Base-by-base conservation (phyloP, 2,888 invertebrate genomes). In the Archaeoteleia sp. region DNA sequence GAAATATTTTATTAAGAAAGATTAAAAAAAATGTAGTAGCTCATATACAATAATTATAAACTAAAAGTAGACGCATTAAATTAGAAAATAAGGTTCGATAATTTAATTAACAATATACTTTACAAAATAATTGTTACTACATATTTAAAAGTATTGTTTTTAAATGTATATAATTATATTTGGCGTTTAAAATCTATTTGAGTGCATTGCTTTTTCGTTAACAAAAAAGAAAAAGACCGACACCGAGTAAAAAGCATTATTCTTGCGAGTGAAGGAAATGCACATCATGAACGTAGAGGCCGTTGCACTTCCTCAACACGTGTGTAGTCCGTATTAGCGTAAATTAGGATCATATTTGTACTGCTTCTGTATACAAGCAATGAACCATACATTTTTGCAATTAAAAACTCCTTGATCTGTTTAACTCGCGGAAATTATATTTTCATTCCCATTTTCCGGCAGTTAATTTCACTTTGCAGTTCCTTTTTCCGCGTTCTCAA, bases 221-320 rank as follows among this genome's bases (percentile, higher is more conserved):
- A 20, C 3, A 20, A 20, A 20, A 20, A 20, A 20, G 20, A 5
- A 2, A 20, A 20, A 5, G 5, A 5, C 5, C 3, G 3, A 20
- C 20, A 5, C 3, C 3, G 2, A 5, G 20, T 20, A 20, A 20
- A 20, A 20, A 37, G 10, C 39, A 12, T 3, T 23, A 42, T 42
- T 42, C 39, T 4, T 20, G 6, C 20, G 23, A 27, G 25, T 49
- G 37, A 49, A 35, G 53, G 39, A 45, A 57, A 39, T 29, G 13
- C 39, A 17, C 17, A 40, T 37, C 9, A 48, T 10, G 32, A 32
- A 13, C 32, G 39, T 20, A 5, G 67, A 74, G 76, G 74, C 68
- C 76, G 65, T 77, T 80, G 77, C 75, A 79, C 77, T 80, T 76
- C 67, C 72, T 71, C 70, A 74, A 74, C 77, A 75, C 68, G 72